These are phyloP conservation scores for Eulemur rufifrons DNA, from an alignment of 2,113 vertebrate species.

Conservation along the genomic window DNA sequence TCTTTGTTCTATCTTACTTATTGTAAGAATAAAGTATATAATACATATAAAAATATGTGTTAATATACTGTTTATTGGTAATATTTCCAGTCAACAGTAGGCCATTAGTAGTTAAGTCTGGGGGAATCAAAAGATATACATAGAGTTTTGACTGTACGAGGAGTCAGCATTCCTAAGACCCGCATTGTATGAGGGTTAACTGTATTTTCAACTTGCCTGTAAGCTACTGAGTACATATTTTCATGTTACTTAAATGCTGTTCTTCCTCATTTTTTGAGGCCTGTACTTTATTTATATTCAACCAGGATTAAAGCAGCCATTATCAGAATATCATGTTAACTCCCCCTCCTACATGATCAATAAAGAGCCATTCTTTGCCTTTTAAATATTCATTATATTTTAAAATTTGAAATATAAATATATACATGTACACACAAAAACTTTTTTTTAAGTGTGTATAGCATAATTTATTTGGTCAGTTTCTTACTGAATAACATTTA, in stretches of 20 bases:
- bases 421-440: not conserved
- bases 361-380: not conserved
- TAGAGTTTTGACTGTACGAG: not conserved
- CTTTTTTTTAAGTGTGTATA: not conserved
- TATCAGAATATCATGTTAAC: not conserved
- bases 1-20: not conserved
- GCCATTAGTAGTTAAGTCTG: not conserved
- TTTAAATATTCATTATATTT: not conserved
- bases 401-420: not conserved
- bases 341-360: not conserved
- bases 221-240: not conserved
- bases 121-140: not conserved
- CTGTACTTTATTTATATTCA: not conserved
- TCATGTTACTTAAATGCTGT: not conserved
- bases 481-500: not conserved
- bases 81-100: not conserved
- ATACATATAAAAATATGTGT: not conserved
- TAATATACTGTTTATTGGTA: not conserved
- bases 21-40: not conserved
- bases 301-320: not conserved
- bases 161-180: not conserved
- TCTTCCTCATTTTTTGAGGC: not conserved
- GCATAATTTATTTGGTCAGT: not conserved
- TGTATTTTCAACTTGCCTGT: not conserved
- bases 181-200: not conserved